Percentiles rank a stretch among this genome's conserved stretches.
These are phyloP conservation scores for Dasypolia templi DNA, from an alignment of 2,888 invertebrate species.

Conservation along the genomic window DNA sequence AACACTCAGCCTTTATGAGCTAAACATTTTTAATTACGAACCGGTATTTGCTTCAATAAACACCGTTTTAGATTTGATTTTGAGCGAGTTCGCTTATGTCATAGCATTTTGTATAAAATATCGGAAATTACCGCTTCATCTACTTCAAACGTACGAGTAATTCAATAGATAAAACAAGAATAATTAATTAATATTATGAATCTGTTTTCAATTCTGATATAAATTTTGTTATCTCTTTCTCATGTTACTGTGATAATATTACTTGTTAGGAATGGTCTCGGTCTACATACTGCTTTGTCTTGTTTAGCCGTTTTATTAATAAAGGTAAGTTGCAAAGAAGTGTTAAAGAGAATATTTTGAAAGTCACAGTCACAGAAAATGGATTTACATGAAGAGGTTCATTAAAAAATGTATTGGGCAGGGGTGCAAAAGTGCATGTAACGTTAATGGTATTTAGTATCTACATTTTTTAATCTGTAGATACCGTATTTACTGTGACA, in stretches of 20 bases:
- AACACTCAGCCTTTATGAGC: slow-evolving; percentile 45
- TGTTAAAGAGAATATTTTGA: not conserved
- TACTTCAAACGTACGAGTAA: slow-evolving; percentile 26
- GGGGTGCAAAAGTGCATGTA: not conserved
- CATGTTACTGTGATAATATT: slow-evolving; percentile 1
- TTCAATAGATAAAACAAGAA: slow-evolving; percentile 20
- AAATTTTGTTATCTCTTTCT: slow-evolving; percentile 8
- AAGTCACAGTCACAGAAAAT: not conserved
- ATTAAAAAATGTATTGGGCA: not conserved
- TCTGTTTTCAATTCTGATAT: slow-evolving; percentile 21
- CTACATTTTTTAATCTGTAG: not conserved
- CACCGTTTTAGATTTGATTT: slow-evolving; percentile 30
- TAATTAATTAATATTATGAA: slow-evolving; percentile 19
- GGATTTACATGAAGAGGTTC: not conserved
- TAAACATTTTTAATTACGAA: slow-evolving; percentile 59
- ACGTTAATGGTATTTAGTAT: not conserved
- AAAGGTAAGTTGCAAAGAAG: not conserved
- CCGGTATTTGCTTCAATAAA: slow-evolving; percentile 26
- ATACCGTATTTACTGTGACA: not conserved
- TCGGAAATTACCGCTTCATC: not conserved
- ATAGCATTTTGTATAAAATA: not conserved
- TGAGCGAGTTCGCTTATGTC: slow-evolving; percentile 7
- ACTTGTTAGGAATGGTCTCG: not conserved
- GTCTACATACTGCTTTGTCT: not conserved
- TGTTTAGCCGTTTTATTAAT: slow-evolving; percentile 12